Evolutionary conservation across 2,113 vertebrate species (phyloP).

Genomic region (Mormoops blainvillei): DNA sequence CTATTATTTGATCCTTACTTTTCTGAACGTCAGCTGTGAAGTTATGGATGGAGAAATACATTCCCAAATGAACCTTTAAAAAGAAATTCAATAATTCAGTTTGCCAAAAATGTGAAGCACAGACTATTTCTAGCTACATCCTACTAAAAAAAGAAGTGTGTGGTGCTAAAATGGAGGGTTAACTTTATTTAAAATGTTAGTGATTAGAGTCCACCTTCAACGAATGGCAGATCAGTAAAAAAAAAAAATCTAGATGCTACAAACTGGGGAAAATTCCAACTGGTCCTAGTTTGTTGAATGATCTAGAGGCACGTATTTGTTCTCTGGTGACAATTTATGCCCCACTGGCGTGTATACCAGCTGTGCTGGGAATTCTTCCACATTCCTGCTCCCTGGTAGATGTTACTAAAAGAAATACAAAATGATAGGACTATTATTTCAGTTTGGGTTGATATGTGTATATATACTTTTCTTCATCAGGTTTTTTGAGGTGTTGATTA

Average conservation of each 20-base stretch:
- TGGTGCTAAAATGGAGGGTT: not conserved
- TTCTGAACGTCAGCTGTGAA: conserved; percentile 71
- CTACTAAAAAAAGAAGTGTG: not conserved
- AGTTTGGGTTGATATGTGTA: not conserved
- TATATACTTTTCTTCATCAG: not conserved
- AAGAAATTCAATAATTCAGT: not conserved
- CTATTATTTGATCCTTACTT: conserved; percentile 34
- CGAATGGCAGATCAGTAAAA: not conserved
- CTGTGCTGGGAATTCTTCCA: not conserved
- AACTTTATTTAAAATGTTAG: not conserved
- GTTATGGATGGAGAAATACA: conserved; percentile 61
- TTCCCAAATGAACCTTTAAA: conserved; percentile 69
- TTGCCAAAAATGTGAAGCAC: not conserved
- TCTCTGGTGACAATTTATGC: not conserved
- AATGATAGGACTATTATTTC: not conserved
- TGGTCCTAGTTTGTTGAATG: not conserved
- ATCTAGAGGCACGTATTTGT: not conserved
- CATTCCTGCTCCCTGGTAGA: not conserved
- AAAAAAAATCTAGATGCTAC: not conserved
- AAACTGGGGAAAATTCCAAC: not conserved
- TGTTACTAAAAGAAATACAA: not conserved
- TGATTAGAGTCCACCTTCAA: not conserved
- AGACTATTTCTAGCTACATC: not conserved
- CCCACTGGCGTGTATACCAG: not conserved
- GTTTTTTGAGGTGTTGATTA: not conserved